Percentiles rank a stretch among this genome's conserved stretches.
Conservation (phyloP, 2,888 invertebrate genomes). For the Drosophila antonietae region DNA sequence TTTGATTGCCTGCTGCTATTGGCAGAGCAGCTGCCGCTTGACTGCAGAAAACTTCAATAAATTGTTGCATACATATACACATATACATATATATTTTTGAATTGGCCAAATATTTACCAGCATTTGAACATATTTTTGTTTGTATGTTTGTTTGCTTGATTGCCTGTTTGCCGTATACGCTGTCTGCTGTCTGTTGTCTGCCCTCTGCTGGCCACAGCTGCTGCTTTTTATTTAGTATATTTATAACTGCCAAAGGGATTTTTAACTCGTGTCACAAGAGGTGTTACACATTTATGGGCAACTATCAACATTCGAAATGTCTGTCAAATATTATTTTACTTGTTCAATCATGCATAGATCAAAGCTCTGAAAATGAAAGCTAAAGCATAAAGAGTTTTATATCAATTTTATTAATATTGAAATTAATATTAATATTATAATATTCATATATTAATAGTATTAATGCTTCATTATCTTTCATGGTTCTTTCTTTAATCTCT, state of each 20-base stretch:
- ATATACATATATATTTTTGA: constrained; percentile 32
- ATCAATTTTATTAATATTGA: too few relatives aligned
- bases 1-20: constrained; percentile 6
- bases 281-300: background rate
- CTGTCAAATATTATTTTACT: background rate
- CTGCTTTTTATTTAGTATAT: background rate
- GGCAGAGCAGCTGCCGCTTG: constrained; percentile 10
- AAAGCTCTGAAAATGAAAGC: background rate
- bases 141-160: constrained; percentile 8
- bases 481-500: too few relatives aligned
- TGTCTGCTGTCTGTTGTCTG: background rate
- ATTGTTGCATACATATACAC: constrained; percentile 41
- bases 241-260: background rate
- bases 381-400: background rate
- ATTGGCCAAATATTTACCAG: constrained; percentile 45
- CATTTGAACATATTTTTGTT: constrained; percentile 14
- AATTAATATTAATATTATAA: too few relatives aligned
- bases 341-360: background rate
- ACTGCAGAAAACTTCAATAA: constrained; percentile 43
- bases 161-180: constrained; percentile 10
- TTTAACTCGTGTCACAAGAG: background rate
- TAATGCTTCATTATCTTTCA: too few relatives aligned
- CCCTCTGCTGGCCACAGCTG: background rate
- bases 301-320: background rate
- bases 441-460: too few relatives aligned